phyloP scores from a whole-genome alignment of 2,113 vertebrate species.

The Anoplopoma fimbria region DNA sequence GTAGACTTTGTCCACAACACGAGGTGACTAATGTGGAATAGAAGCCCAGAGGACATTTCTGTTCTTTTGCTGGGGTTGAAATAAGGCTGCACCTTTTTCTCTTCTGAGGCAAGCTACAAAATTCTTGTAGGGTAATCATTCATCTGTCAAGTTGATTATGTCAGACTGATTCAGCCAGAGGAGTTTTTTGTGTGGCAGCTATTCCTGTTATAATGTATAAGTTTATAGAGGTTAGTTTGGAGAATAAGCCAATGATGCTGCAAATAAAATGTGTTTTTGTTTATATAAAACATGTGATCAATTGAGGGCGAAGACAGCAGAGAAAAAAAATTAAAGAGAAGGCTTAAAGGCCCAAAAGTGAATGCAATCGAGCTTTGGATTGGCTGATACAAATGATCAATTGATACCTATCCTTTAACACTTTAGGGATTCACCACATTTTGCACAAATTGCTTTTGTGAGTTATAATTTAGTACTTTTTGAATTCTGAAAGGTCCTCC shows the following conservation, averaged over 20 bases:
- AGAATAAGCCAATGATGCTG: not conserved
- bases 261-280: no score
- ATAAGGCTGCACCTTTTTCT: conserved; percentile 48
- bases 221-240: conserved; percentile 4
- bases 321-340: no score
- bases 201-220: conserved; percentile 1
- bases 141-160: conserved; percentile 55
- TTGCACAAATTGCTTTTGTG: no score
- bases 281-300: no score
- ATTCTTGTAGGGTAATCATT: conserved; percentile 51
- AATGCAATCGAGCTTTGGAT: not conserved
- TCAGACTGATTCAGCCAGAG: conserved; percentile 35
- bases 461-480: not conserved
- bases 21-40: conserved; percentile 65
- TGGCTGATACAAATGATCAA: not conserved
- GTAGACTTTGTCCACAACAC: conserved; percentile 45
- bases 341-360: no score
- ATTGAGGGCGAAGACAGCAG: no score
- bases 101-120: conserved; percentile 7
- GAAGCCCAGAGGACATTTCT: conserved; percentile 46
- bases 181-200: conserved; percentile 18
- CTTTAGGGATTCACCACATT: not conserved
- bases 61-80: conserved; percentile 48
- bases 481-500: not conserved
- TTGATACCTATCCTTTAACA: not conserved